Conservation (phyloP, 2,113 vertebrate genomes). For the Uria lomvia region DNA sequence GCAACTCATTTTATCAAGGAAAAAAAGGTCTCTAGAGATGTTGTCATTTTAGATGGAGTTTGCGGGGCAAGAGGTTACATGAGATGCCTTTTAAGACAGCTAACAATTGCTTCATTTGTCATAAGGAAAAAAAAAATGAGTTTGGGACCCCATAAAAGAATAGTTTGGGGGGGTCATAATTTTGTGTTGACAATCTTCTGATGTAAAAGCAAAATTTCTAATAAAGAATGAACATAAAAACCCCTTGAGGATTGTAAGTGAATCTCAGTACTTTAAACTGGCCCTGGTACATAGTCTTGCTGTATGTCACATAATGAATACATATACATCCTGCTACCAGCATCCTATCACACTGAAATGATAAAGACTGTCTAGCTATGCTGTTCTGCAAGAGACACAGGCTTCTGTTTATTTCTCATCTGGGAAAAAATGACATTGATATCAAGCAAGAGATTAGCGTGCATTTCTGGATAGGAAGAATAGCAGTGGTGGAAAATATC, state of each 20-base stretch:
- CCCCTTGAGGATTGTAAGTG: background rate
- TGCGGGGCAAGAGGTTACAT: background rate
- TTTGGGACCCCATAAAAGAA: background rate
- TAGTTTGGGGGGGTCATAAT: background rate
- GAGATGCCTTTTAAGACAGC: background rate
- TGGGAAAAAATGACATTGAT: constrained; percentile 16
- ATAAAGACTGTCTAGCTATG: background rate
- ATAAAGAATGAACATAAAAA: background rate
- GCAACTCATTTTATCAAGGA: background rate
- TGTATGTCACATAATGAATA: background rate
- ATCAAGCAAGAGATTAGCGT: background rate
- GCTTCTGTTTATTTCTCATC: constrained; percentile 35
- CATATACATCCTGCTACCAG: background rate
- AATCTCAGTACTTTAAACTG: background rate
- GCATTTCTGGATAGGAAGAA: background rate
- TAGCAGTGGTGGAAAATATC: constrained; percentile 25
- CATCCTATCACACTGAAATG: background rate
- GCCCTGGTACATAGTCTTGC: background rate
- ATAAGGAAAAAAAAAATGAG: background rate
- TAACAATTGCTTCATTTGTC: background rate
- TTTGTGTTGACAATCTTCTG: background rate
- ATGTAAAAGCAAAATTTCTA: constrained; percentile 4
- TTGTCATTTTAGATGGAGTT: background rate
- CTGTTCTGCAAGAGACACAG: background rate
- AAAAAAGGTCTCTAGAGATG: background rate